phyloP scores from a whole-genome alignment of 2,888 invertebrate species.

The Spodoptera exigua region DNA sequence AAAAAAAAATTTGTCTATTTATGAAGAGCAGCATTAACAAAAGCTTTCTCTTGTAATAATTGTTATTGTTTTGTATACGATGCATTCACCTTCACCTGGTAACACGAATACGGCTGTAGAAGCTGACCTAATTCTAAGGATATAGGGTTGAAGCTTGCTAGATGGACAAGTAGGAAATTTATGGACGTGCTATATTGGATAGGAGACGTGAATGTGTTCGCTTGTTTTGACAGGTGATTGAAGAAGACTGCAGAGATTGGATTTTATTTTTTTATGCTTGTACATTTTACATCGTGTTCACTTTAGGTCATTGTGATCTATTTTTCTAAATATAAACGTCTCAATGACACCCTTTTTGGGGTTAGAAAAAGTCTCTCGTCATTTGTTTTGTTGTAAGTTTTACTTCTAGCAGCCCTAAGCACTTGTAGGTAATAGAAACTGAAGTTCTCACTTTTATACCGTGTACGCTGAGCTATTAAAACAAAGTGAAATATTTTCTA shows the following conservation, averaged over 20 bases:
- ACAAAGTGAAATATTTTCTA: conserved; percentile 46
- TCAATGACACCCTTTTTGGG: too few relatives aligned
- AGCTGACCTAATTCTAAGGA: conserved; percentile 52
- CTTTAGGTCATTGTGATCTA: too few relatives aligned
- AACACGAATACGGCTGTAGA: conserved; percentile 48
- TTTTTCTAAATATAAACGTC: too few relatives aligned
- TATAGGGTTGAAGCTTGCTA: conserved; percentile 40
- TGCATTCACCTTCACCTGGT: conserved; percentile 58
- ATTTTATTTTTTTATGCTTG: too few relatives aligned
- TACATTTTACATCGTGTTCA: too few relatives aligned
- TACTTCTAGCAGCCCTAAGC: conserved; percentile 38
- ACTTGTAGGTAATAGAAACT: conserved; percentile 34
- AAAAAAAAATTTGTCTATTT: not conserved
- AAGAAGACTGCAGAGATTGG: too few relatives aligned
- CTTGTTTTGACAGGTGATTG: too few relatives aligned
- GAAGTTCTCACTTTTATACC: conserved; percentile 28
- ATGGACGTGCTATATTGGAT: not conserved
- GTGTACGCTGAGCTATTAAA: conserved; percentile 29
- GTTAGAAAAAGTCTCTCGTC: not conserved
- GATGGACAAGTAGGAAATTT: not conserved
- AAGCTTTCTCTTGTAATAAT: conserved; percentile 35
- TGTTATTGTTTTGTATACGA: conserved; percentile 47
- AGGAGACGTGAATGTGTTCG: too few relatives aligned
- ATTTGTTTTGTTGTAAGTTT: too few relatives aligned
- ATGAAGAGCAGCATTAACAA: conserved; percentile 28